Base-by-base conservation (phyloP, 2,797 vertebrate species). In the Gobio occitaniae region DNA sequence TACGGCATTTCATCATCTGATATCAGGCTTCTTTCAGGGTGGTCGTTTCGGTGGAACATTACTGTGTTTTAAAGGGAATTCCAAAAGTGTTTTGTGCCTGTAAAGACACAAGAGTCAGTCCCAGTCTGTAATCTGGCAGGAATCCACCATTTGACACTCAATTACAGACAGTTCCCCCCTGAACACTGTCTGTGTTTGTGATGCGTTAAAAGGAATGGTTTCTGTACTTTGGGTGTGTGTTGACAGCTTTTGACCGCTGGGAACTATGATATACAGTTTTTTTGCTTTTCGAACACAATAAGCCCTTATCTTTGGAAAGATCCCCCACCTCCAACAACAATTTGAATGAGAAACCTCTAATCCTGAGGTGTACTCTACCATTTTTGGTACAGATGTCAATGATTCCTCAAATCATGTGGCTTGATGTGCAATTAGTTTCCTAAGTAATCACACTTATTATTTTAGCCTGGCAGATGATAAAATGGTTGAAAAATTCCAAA, bases 91-190 rank as follows among this genome's bases (percentile, higher is more conserved):
- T 54, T 29, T 79, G 61, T 82, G 41, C 72, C 85, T 77, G 47
- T 54, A 84, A 89, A 88, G 83, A 65, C 76, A 89, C 52, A 86
- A 63, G 75, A 9, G 65, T 63, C 86, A 83, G 80, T 90, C 80
- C 84, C 47, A 88, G 83, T 54, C 90, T 92, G 83, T 92, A 91
- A 93, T 93, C 86, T 16, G 50, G 48, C 71, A 83, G 70, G 83
- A 89, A 86, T 89, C 83, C 80, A 75, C 32, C 47, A 84, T 21
- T 85, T 86, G 79, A 87, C 65, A 87, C 56, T 81, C 75, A 90
- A 86, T 89, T 88, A 90, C 85, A 88, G 82, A 86, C 74, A 47
- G 77, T 54, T 70, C 56, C 38, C n/a, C 63, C 12, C 66, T 29
- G 52, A 66, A 87, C 36, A 75, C 32, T 21, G 83, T 75, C 54